Percentiles rank a stretch among this genome's conserved stretches.
Evolutionary conservation across 2,888 invertebrate genomes (phyloP).

Genomic region (Ptilodon capucinus): DNA sequence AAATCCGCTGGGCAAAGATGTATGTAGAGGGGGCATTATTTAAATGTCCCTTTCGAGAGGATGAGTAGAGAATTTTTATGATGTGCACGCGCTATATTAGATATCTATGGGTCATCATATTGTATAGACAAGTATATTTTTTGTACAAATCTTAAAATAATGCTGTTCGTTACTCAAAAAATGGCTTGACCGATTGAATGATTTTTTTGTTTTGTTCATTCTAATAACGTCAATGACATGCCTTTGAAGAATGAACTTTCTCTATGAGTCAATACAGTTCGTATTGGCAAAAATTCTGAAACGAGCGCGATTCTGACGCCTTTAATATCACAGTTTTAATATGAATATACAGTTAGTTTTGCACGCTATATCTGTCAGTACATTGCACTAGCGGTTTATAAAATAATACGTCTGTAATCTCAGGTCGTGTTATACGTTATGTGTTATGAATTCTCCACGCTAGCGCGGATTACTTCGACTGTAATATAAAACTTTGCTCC

Average conservation of each 20-base stretch:
- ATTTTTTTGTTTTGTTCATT: too few species aligned
- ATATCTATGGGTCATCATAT: too few species aligned
- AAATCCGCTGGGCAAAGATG: slow-evolving; percentile 11
- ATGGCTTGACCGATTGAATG: too few species aligned
- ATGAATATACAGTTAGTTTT: not conserved
- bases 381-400: not conserved
- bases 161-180: too few species aligned
- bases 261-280: too few species aligned
- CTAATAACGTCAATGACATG: too few species aligned
- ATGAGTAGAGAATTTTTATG: not conserved
- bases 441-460: slow-evolving; percentile 10
- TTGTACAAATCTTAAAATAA: too few species aligned
- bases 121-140: too few species aligned
- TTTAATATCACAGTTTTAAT: not conserved
- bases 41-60: not conserved
- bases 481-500: slow-evolving; percentile 21
- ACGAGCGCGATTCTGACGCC: too few species aligned
- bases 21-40: not conserved
- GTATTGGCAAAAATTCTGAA: too few species aligned
- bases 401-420: not conserved
- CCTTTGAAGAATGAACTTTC: too few species aligned
- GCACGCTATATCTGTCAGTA: not conserved
- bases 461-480: slow-evolving; percentile 14
- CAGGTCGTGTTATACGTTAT: not conserved
- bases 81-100: too few species aligned